These are phyloP conservation scores for Zophobas morio DNA, from an alignment of 1,140 invertebrate species.

Conservation along the genomic window DNA sequence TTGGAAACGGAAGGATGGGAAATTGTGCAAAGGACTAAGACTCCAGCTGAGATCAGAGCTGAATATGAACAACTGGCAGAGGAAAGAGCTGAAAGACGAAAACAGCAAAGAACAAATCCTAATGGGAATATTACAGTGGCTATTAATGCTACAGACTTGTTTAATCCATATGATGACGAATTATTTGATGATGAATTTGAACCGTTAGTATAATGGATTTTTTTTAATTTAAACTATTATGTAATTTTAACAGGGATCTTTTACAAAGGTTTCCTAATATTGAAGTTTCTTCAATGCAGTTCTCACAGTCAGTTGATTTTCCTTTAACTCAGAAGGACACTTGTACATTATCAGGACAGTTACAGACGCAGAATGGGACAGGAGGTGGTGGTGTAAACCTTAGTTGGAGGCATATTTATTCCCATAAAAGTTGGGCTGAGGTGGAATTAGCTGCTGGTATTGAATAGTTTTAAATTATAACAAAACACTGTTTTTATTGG, in stretches of 20 bases:
- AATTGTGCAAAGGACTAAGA: constrained; percentile 90
- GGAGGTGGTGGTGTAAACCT: constrained; percentile 83
- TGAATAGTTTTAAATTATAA: background rate
- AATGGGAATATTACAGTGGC: constrained; percentile 88
- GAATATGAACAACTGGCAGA: constrained; percentile 90
- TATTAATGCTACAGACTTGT: constrained; percentile 94
- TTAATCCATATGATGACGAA: constrained; percentile 83
- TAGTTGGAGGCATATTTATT: constrained; percentile 81
- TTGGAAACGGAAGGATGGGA: constrained; percentile 94
- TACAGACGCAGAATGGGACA: constrained; percentile 90
- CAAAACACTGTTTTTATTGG: constrained; percentile 12
- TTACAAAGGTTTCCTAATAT: constrained; percentile 78
- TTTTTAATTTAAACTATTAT: constrained; percentile 24
- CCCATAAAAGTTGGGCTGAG: constrained; percentile 89
- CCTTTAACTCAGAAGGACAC: constrained; percentile 90
- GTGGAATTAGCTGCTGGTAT: constrained; percentile 81
- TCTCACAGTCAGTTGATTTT: constrained; percentile 93
- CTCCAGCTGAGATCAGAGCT: constrained; percentile 93
- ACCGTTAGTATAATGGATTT: constrained; percentile 56
- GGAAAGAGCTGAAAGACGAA: constrained; percentile 85
- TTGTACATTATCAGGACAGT: constrained; percentile 82
- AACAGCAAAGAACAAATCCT: constrained; percentile 92
- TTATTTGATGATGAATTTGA: constrained; percentile 63
- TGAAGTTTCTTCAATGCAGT: constrained; percentile 92
- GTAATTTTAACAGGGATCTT: constrained; percentile 67